Base-by-base conservation (phyloP, 2,888 invertebrate genomes). In the Cryptophagus acutangulus region DNA sequence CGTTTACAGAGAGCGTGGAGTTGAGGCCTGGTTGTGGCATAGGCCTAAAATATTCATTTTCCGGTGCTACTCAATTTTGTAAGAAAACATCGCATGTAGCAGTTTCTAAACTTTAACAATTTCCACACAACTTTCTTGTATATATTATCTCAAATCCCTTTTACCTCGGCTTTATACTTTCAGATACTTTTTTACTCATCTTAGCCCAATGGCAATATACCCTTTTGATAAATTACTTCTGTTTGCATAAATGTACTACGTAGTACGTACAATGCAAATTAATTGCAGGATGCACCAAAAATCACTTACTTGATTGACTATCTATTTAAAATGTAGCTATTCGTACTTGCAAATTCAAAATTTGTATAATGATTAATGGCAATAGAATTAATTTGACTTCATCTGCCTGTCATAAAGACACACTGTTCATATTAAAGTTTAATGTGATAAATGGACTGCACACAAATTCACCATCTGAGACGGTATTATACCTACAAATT, bases 31-130 rank as follows among this genome's bases (percentile, higher is more conserved):
- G 48, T 45, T 53, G n/a, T n/a, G 57, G 56, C 56, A n/a, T n/a
- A 53, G 57, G 48, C 52, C 52, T 60, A 52, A 59, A 60, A 58
- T 58, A 59, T 58, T 61, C 58, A 57, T 58, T 53, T 57, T 59
- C 55, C 57, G 57, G 58, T 55, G 55, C 52, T 58, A 55, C 53
- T 57, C 55, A 58, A 59, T 59, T 61, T 58, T 56, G 52, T 55
- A 58, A 56, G 59, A 57, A 60, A 61, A 60, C 59, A 58, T 60
- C 57, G 55, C 57, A 57, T 54, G 59, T 57, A 59, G 59, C 58
- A 61, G 59, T 60, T 60, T 57, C 57, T 45, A 61, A n/a, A 60
- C 59, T 61, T 61, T 57, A 57, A 60, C 58, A 59, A 59, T 60
- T 61, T 60, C 58, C 51, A 57, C 52, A 50, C 51, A 59, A 60